Conservation (phyloP, 2,113 vertebrate species). For the Phoxinus phoxinus region DNA sequence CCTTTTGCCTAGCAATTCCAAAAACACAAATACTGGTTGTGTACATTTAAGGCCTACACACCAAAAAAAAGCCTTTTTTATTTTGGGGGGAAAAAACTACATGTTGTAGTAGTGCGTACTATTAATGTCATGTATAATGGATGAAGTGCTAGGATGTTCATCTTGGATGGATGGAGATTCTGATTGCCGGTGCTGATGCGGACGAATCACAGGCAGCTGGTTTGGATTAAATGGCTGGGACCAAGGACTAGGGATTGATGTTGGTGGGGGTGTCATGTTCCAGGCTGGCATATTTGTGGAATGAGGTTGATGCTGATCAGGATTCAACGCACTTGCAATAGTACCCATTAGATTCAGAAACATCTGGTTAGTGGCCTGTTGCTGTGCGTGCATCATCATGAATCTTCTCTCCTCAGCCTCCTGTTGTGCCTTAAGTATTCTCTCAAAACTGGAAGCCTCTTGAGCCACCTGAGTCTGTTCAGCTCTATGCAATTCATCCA, state of each 20-base stretch:
- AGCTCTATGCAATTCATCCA: background rate
- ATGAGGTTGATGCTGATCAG: conserved; percentile 1
- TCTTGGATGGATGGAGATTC: background rate
- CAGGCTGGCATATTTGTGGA: background rate
- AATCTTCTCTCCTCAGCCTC: conserved; percentile 4
- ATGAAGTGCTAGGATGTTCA: background rate
- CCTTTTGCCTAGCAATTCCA: background rate
- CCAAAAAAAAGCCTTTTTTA: background rate
- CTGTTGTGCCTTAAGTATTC: background rate
- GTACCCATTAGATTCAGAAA: background rate
- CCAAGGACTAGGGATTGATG: background rate
- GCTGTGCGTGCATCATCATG: background rate
- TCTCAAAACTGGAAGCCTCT: conserved; percentile 8
- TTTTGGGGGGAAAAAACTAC: background rate
- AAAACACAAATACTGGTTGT: background rate
- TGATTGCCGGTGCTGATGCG: background rate
- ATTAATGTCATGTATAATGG: background rate
- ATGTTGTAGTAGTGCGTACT: background rate
- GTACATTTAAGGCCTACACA: background rate
- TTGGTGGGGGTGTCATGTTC: background rate
- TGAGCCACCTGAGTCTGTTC: background rate
- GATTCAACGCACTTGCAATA: background rate
- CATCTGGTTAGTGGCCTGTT: background rate
- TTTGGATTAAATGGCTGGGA: background rate
- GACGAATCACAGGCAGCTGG: background rate